Evolutionary conservation across 2,797 vertebrate species (phyloP), one percentile per base, ranked within the genome.

Genomic region (Lophotriccus pileatus): DNA sequence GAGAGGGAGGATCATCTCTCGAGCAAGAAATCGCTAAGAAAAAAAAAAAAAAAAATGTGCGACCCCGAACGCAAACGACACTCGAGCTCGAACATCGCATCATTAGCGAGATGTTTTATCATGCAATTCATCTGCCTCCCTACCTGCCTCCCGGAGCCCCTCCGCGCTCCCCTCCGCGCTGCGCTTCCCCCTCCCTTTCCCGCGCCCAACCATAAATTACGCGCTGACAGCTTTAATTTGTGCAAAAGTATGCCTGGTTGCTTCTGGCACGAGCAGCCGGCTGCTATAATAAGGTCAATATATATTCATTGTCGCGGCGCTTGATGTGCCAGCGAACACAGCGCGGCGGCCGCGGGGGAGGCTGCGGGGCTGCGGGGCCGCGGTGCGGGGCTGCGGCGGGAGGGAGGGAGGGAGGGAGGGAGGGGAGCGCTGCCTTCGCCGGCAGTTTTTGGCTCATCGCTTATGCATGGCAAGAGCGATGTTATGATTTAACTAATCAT

Each of bases 211-310:
- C 97, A 94, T 98, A 96, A 98, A 98, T 98, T 98, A 97, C 98
- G 97, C 49, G 96, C 98, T 98, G 98, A 97, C 97, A 97, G 97
- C 97, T 98, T 98, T 98, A 97, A 98, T 98, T 98, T 96, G 98
- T 95, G 97, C 97, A 96, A 95, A 95, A 98, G 97, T 96, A 98
- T 97, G 98, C 98, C 98, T 95, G 89, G 97, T 96, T 97, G 98
- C 97, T 96, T 96, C 97, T 92, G 97, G 97, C 98, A 97, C 97
- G 84, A 91, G 97, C 97, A 98, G 98, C 97, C 97, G 96, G 96
- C 97, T 96, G 97, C 97, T 97, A 97, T 98, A 98, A 98, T 98
- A 97, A 98, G 98, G 98, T 98, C 98, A 98, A 98, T 98, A 98
- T 97, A 98, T 97, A 98, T 98, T 98, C 98, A 98, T 96, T 97